Base-by-base conservation (phyloP, 1,140 invertebrate species). In the Eulimnadia texana region DNA sequence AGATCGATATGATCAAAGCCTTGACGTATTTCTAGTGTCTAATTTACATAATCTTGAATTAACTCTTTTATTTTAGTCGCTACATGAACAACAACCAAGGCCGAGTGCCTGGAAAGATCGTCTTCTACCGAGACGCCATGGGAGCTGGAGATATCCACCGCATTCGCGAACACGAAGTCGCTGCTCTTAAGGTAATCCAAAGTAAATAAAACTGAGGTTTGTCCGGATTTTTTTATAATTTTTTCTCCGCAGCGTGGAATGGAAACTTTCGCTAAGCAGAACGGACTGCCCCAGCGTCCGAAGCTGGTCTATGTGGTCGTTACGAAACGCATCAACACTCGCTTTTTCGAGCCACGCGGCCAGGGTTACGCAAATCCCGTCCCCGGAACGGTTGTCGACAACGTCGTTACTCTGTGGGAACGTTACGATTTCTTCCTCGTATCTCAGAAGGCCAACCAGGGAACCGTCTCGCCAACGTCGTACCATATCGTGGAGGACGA, bases 351-450 rank as follows among this genome's bases (percentile, higher is more conserved):
- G 1, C 29, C 27, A n/a, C 42, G 63, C 1, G 42, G 22, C 9
- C 42, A 57, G 13, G 60, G 61, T 24, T 64, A 71, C 16, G 68
- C 68, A 0, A 95, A 96, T 74, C 90, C 92, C 0, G 72, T 74
- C 1, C 84, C 92, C 1, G 92, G 92, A 20, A 92, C 90, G 0
- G 78, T 95, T 13, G 82, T 92, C 0, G 93, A 97, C 71, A 83
- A 88, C 65, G 78, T 83, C 13, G 80, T 96, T 1, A 97, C 92
- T 0, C 71, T 84, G 60, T 86, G 85, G 0, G 80, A 92, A 42
- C 79, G 85, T 73, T 90, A 85, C 60, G 90, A 93, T 66, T 93
- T 90, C 69, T 92, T 80, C 67, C 68, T 93, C 1, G 81, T 93
- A 0, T 82, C 82, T 0, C 90, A 94, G 69, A 77, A 77, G 54